Evolutionary conservation across 2,797 vertebrate species (phyloP).

Genomic region (Melanotaenia parkinsoni): DNA sequence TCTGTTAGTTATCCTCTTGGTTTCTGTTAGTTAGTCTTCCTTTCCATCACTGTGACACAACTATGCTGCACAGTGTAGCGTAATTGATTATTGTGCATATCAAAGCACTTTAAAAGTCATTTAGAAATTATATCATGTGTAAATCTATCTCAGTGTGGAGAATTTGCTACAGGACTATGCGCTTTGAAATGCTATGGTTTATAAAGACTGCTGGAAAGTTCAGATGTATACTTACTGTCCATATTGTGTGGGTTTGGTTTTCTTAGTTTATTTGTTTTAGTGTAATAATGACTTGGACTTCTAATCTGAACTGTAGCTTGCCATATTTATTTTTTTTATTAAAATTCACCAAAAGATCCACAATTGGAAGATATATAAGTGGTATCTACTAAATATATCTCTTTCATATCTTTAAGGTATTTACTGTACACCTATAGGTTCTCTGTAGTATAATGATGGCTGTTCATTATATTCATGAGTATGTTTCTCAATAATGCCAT

Average conservation of each 20-base stretch:
- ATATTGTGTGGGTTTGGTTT: neutral
- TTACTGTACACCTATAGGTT: neutral
- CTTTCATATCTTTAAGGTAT: no score
- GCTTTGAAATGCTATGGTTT: no score
- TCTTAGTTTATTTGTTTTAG: neutral
- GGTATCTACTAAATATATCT: no score
- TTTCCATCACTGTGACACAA: no score
- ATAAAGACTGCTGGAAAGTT: neutral
- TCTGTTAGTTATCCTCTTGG: no score
- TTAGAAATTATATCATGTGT: neutral
- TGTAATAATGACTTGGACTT: neutral
- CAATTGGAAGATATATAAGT: neutral
- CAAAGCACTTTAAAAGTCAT: constrained; percentile 40
- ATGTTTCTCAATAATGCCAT: neutral
- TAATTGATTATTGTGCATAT: constrained; percentile 40
- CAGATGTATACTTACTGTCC: neutral
- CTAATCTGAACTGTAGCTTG: neutral
- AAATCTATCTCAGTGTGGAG: neutral
- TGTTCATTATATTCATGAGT: neutral
- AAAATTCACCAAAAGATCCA: neutral
- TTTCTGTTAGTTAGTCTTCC: no score
- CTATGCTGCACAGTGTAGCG: constrained; percentile 24
- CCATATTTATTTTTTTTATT: neutral
- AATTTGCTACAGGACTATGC: neutral
- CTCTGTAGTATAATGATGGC: neutral